phyloP scores from a whole-genome alignment of 2,113 vertebrate species.

The Cynopterus brachyotis region DNA sequence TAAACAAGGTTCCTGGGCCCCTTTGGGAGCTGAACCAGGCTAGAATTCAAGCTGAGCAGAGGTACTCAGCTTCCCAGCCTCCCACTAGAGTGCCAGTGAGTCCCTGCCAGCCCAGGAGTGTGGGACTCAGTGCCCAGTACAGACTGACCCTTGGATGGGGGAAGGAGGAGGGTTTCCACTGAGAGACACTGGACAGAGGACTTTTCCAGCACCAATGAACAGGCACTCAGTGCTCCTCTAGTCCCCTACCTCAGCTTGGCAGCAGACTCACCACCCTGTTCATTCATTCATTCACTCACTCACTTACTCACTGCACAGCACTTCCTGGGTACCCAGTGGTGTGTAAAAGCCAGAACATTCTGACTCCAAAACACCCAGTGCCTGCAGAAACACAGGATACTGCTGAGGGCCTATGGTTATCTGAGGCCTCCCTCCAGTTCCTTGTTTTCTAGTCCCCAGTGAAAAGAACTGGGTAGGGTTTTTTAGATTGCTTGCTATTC shows the following conservation, averaged over 20 bases:
- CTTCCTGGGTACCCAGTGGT: background rate
- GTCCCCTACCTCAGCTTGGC: background rate
- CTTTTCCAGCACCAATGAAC: background rate
- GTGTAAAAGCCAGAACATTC: background rate
- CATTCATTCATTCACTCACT: background rate
- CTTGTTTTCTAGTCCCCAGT: background rate
- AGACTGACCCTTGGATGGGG: background rate
- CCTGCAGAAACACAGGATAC: background rate
- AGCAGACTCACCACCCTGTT: background rate
- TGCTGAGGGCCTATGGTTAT: background rate
- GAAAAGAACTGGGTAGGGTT: background rate
- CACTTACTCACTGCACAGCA: background rate
- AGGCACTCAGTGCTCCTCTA: background rate
- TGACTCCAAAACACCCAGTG: background rate
- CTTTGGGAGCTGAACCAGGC: background rate
- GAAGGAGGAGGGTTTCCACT: background rate
- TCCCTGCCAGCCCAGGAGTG: background rate
- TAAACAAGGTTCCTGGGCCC: background rate
- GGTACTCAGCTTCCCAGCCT: background rate
- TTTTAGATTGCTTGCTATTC: conserved; percentile 19
- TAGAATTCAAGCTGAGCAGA: background rate
- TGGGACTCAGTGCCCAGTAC: background rate
- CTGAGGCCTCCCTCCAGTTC: background rate
- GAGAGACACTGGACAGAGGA: background rate
- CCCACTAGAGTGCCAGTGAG: accelerated